Base-by-base conservation (phyloP, 2,797 vertebrate genomes). In the Acipenser ruthenus region DNA sequence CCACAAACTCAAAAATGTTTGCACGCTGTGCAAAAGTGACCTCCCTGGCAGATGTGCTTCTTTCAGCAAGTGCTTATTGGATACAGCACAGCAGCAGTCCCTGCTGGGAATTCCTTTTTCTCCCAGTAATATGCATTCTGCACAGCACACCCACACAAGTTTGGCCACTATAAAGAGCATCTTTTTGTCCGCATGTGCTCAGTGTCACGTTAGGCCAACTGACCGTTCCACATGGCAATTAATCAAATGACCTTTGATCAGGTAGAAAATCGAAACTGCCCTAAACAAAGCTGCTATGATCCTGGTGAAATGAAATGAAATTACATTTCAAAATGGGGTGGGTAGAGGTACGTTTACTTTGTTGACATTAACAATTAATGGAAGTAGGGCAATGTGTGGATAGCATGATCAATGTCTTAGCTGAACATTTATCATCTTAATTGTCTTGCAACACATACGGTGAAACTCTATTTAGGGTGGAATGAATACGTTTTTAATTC, bases 1-100 rank as follows among this genome's bases (percentile, higher is more conserved):
- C 86, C 84, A 88, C 71, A 5, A 74, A 80, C 84, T 73, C 82
- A 93, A 91, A 87, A 89, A 89, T 84, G 82, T 87, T 84, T 82
- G 78, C 78, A 82, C 81, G 70, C 65, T 82, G 83, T 72, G 85
- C 80, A 80, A 78, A 78, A 80, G 72, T 69, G 78, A 82, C 80
- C 69, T 75, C 79, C 79, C 78, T 74, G 77, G 71, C 76, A 81
- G 77, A 74, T 80, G 65, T 70, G 76, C 56, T 64, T 69, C 69
- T 64, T 66, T 62, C 68, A 58, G 49, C 67, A 65, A 65, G 69
- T 63, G 74, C 67, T 73, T 60, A 58, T 69, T 75, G 80, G 73
- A 72, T 74, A 70, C 75, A 69, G 80, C 75, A 69, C 65, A 23
- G 65, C 78, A 80, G 82, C 51, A 70, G 79, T 77, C 74, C 71